Conservation (phyloP, 2,113 vertebrate genomes). For the Balaeniceps rex region DNA sequence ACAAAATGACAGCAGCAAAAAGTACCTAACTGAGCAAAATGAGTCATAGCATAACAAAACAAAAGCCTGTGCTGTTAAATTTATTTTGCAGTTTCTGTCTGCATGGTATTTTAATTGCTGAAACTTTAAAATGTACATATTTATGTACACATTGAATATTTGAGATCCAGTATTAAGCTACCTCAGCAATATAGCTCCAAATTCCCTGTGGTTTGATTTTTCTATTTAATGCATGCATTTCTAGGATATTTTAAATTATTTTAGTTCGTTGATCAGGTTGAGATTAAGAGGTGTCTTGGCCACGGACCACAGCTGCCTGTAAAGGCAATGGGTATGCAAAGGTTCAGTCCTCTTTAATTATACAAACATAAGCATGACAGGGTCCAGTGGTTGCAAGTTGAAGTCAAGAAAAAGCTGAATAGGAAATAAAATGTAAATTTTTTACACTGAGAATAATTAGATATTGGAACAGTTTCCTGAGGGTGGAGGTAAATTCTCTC, state of each 20-base stretch:
- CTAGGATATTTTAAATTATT: not conserved
- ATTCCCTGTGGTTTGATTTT: not conserved
- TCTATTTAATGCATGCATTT: not conserved
- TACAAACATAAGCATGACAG: not conserved
- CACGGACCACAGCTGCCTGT: not conserved
- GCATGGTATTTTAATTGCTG: not conserved
- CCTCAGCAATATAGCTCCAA: not conserved
- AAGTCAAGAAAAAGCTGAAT: constrained; percentile 9
- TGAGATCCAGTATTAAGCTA: not conserved
- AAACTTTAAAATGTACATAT: not conserved
- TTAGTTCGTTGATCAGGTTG: not conserved
- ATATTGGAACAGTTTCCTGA: not conserved
- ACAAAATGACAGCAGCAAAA: not conserved
- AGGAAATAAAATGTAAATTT: not conserved
- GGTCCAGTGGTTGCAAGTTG: not conserved
- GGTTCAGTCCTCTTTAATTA: not conserved
- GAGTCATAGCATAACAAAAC: not conserved
- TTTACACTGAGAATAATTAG: not conserved
- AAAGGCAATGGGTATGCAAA: not conserved
- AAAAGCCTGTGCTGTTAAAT: not conserved
- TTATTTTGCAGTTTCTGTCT: not conserved
- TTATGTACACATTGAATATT: not conserved
- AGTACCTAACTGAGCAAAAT: not conserved
- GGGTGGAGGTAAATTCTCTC: not conserved
- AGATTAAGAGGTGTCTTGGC: not conserved